Base-by-base conservation (phyloP, 2,888 invertebrate species). In the Endotricha flammealis region DNA sequence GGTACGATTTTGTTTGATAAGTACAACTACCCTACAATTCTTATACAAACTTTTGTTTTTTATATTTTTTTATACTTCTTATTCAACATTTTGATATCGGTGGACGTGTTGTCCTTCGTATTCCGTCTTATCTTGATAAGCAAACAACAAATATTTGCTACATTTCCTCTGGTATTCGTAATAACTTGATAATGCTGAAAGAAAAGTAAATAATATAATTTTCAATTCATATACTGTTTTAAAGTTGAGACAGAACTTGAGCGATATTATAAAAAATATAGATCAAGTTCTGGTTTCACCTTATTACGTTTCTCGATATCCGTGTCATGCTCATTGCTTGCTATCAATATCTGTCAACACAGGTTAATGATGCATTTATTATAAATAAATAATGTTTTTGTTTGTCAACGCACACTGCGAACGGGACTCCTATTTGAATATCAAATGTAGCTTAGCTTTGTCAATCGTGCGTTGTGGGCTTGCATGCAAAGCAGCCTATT, bases 401-500 rank as follows among this genome's bases (percentile, higher is more conserved):
- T 53, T 59, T 55, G 50, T 50, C 51, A 48, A 58, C 49, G 44
- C 50, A 39, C 44, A 41, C 50, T 66, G 61, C 64, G 64, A 73
- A 71, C 63, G 64, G 69, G 62, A 61, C 63, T 66, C 61, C 59
- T 66, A 65, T 57, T 64, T 66, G 65, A 68, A 71, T 72, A 67
- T 69, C 54, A 64, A 69, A 69, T 70, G 61, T 51, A 57, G 57
- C 54, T 57, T 50, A 57, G 60, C 56, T 57, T 60, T 61, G 62
- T 62, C 53, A 64, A 68, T 60, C 48, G 55, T 51, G 49, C 43
- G 38, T 50, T 59, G 65, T 64, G 55, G 67, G 57, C 53, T 59
- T 62, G 71, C 68, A 78, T 77, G 64, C 64, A 57, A 70, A 79
- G 45, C 54, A 57, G 57, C 39, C 55, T 63, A 59, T 77, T 75